phyloP scores from a whole-genome alignment of 2,113 vertebrate species.

The Recurvirostra avosetta region DNA sequence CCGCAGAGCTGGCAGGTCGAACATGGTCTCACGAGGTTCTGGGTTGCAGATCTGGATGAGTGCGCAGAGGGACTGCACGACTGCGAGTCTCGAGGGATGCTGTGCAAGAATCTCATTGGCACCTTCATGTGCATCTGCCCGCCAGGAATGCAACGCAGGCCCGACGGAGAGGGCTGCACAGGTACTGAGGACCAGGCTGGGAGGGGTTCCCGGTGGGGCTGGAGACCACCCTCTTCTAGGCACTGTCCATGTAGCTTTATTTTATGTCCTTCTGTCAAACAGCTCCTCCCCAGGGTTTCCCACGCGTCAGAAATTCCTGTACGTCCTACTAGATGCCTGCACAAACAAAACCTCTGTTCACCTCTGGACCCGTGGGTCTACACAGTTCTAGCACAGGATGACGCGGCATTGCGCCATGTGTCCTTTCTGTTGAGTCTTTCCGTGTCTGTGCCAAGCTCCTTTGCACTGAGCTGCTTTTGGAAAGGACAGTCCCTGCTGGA shows the following conservation, averaged over 20 bases:
- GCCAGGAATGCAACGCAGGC: slow-evolving; percentile 82
- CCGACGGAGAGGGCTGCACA: slow-evolving; percentile 87
- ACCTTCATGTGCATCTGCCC: slow-evolving; percentile 93
- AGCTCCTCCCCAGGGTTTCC: not conserved
- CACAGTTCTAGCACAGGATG: not conserved
- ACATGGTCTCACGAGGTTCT: not conserved
- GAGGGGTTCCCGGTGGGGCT: not conserved
- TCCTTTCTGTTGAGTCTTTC: not conserved
- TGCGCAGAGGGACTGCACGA: slow-evolving; percentile 84
- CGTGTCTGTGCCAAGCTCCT: not conserved
- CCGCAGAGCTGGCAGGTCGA: not conserved
- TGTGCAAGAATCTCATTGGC: slow-evolving; percentile 93
- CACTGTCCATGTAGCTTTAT: not conserved
- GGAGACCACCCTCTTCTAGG: not conserved
- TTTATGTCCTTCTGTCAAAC: not conserved
- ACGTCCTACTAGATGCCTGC: not conserved
- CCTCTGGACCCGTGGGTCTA: not conserved
- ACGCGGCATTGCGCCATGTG: not conserved
- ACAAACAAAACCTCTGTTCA: not conserved
- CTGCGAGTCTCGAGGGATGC: slow-evolving; percentile 88
- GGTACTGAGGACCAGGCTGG: slow-evolving; percentile 68
- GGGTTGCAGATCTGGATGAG: slow-evolving; percentile 85
- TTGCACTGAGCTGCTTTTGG: not conserved
- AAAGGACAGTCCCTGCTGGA: not conserved
- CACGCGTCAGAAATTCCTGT: not conserved